Base-by-base conservation (phyloP, 1,140 invertebrate species). In the Brachionus asplanchnoidis region DNA sequence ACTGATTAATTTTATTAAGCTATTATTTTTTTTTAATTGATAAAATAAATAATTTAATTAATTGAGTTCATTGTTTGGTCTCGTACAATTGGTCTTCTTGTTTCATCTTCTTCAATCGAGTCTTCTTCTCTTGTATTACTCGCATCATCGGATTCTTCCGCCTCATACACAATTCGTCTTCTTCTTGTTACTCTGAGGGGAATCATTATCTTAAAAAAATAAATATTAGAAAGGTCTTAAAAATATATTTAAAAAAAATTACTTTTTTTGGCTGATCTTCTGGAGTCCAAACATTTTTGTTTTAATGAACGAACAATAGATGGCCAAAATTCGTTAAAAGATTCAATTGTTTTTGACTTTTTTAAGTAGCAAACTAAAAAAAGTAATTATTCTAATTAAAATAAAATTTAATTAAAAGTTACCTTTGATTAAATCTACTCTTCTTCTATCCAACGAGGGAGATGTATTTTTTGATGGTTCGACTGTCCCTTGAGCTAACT, bases 281-380 rank as follows among this genome's bases (percentile, higher is more conserved):
- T 68, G 2, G 20, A 68, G 28, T 68, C 65, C 23, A 68, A 36
- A n/a, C 68, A 73, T 73, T 73, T 73, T 17, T 73, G 68, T 73
- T 42, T 73, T 42, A 73, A 44, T n/a, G 32, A 73, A 20, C 36
- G 28, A 40, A 73, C 68, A 42, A 70, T 36, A 26, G 28, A 70
- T n/a, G 26, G 26, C 66, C 66, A 70, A 36, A 32, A 12, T 36
- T 70, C 66, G 32, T 70, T 36, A 70, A 70, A 70, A n/a, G 32
- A 9, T 70, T 70, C 36, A 17, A 73, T 36, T 12, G 68, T 32
- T 36, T 68, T 32, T 3, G 32, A 32, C 3, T 32, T 32, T n/a
- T 32, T 32, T 32, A 32, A 32, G 28, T 2, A 32, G 28, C 28
- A 32, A 73, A 44, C 26, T 40, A 73, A 12, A 40, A 73, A 73